phyloP scores from a whole-genome alignment of 2,113 vertebrate genomes.

The Paedocypris sp. region DNA sequence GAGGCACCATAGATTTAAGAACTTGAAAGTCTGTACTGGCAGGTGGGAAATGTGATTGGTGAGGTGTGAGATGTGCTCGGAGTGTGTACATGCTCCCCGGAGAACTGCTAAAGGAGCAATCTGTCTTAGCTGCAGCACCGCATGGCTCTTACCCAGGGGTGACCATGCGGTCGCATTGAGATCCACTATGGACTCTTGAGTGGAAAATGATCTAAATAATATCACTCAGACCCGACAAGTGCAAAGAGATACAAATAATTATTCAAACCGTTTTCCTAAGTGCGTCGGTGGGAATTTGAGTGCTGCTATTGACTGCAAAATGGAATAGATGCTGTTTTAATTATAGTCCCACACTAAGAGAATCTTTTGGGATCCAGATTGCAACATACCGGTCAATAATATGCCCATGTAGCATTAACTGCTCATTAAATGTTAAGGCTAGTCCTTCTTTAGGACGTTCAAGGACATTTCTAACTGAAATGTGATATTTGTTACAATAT shows the following conservation, averaged over 20 bases:
- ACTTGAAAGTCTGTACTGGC: conserved; percentile 3
- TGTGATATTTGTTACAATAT: too few relatives aligned
- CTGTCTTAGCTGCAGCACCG: neutral
- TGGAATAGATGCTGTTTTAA: neutral
- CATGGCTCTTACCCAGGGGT: neutral
- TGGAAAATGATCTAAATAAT: neutral
- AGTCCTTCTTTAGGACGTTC: neutral
- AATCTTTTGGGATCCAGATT: neutral
- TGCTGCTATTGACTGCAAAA: neutral
- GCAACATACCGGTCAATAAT: neutral
- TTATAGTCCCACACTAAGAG: neutral
- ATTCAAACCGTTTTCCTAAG: neutral
- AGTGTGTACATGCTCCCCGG: conserved; percentile 19
- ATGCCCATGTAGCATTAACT: neutral
- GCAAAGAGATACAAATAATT: neutral
- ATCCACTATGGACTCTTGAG: neutral
- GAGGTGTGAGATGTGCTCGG: neutral
- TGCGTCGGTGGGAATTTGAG: neutral
- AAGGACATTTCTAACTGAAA: neutral
- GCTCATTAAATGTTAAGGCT: conserved; percentile 1
- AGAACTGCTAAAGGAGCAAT: neutral
- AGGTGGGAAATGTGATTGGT: neutral
- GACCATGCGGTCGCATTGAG: neutral
- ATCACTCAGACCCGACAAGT: neutral
- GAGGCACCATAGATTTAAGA: neutral